phyloP scores from a whole-genome alignment of 2,888 invertebrate genomes.

The Callyntrura guangdongensis region DNA sequence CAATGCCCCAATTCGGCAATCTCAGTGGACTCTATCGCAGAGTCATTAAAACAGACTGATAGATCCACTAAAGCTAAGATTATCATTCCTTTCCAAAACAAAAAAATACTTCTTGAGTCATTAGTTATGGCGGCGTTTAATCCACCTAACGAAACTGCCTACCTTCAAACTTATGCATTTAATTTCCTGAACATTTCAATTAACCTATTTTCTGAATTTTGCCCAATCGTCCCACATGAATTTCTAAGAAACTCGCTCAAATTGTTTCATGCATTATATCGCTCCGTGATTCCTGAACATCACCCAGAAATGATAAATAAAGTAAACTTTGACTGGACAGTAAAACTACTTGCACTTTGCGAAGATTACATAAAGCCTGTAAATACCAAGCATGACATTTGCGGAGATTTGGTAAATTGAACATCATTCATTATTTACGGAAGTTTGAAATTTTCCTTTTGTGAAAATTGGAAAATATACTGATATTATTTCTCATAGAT shows the following conservation, averaged over 20 bases:
- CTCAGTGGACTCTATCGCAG: background rate
- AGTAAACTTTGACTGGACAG: slow-evolving; percentile 52
- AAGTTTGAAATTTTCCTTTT: background rate
- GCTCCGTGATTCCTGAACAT: background rate
- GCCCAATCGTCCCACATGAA: slow-evolving; percentile 40
- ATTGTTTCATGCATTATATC: slow-evolving; percentile 52
- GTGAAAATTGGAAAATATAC: background rate
- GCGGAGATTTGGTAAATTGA: slow-evolving; percentile 56
- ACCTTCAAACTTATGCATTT: slow-evolving; percentile 7
- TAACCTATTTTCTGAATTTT: slow-evolving; percentile 26
- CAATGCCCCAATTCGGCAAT: background rate
- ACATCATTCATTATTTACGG: background rate
- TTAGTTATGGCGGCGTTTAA: background rate
- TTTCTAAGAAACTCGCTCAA: slow-evolving; percentile 17
- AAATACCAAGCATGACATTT: slow-evolving; percentile 19
- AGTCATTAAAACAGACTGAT: background rate
- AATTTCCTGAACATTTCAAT: slow-evolving; percentile 23
- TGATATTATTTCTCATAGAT: slow-evolving; percentile 3
- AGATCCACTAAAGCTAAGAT: background rate
- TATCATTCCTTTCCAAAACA: background rate
- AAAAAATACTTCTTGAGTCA: background rate
- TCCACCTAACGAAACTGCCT: background rate
- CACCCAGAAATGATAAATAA: slow-evolving; percentile 34
- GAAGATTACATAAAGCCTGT: slow-evolving; percentile 34
- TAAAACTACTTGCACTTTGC: slow-evolving; percentile 43